Evolutionary conservation across 2,113 vertebrate species (phyloP).

Genomic region (Myrmecophaga tridactyla): DNA sequence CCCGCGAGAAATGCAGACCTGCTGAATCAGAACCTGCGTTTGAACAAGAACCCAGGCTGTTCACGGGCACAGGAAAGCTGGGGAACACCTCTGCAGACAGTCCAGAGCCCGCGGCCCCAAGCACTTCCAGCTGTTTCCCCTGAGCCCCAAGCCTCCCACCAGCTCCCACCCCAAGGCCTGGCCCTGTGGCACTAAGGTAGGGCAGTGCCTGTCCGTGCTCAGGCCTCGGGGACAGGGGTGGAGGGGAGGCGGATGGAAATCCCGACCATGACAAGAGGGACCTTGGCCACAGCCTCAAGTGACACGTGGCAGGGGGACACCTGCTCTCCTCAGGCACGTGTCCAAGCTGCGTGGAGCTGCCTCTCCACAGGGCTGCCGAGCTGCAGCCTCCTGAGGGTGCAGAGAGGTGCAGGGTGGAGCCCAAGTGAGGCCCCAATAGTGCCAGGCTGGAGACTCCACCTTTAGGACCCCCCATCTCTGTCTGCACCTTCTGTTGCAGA

Average conservation of each 20-base stretch:
- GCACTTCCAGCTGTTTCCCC: not conserved
- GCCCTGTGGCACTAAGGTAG: not conserved
- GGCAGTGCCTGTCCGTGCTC: not conserved
- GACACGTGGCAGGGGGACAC: rapidly evolving
- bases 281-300: not conserved
- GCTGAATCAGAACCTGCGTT: not conserved
- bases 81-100: rapidly evolving
- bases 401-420: not conserved
- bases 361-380: not conserved
- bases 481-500: too few species aligned
- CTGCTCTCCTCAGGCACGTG: not conserved
- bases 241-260: not conserved
- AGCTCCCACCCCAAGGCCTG: not conserved
- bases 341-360: rapidly evolving
- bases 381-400: not conserved
- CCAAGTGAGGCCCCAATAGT: not conserved
- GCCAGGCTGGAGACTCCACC: not conserved
- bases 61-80: rapidly evolving
- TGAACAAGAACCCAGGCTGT: not conserved
- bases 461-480: not conserved
- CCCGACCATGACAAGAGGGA: not conserved
- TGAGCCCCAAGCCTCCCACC: too few species aligned
- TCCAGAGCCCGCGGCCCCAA: not conserved
- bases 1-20: not conserved
- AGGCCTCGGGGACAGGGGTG: too few species aligned